Base-by-base conservation (phyloP, 2,797 vertebrate species). In the Epinephelus awoara region DNA sequence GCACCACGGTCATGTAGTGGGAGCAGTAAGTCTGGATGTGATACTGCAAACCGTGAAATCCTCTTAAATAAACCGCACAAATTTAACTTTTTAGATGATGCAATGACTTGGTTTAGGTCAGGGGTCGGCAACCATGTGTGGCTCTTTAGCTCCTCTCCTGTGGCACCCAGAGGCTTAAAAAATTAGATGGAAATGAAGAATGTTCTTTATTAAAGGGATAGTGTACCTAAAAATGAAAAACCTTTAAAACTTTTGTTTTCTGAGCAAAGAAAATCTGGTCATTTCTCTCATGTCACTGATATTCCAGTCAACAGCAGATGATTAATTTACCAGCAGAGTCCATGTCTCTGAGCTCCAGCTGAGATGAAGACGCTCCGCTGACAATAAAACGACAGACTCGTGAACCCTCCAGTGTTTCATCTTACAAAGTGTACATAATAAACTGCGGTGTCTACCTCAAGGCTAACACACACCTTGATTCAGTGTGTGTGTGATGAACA, bases 391-490 rank as follows among this genome's bases (percentile, higher is more conserved):
- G 15, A 9, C 42, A 57, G 68, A 50, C 74, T 67, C 47, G 2
- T 15, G 49, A 74, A 67, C 44, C 54, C 58, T 58, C 50, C 63
- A n/a, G 38, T 12, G 72, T 59, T 85, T 88, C 72, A 83, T 85
- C 80, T 71, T 38, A 54, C 61, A 73, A 64, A 76, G 57, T 55
- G 34, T 29, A 74, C 71, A 61, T 40, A 50, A 75, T 64, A 62
- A 84, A 83, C 73, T 23, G 61, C 67, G 15, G 66, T 5, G 42
- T 85, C 69, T 50, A 59, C 68, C 65, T 80, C 17, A 8, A 67
- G 79, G 80, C 79, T 17, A 17, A 66, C 75, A 51, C 49, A 66
- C 80, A 72, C 74, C 52, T 77, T 13, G 2, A 13, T 25, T 56
- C 14, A 29, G 25, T 15, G 14, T 21, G 67, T 58, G 58, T 76